Base-by-base conservation (phyloP, 1,140 invertebrate species). In the Atta colombica region DNA sequence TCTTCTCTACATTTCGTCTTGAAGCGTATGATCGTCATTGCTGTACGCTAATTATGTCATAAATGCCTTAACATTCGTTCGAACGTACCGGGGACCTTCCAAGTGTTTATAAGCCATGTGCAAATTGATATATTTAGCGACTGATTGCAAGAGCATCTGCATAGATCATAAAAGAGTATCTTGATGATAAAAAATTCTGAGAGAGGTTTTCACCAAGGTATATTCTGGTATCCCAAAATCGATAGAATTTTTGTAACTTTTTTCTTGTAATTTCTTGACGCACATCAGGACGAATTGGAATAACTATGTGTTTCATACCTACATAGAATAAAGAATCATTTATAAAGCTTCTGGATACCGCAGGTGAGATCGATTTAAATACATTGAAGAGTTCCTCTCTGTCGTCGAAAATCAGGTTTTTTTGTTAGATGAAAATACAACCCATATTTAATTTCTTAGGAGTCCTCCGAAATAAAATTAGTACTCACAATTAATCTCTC, bases 41-140 rank as follows among this genome's bases (percentile, higher is more conserved):
- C 8, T 53, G 63, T 21, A 68, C 21, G 8, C 31, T 55, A 80
- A 69, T 39, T 39, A 7, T 25, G 66, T 18, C 31, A 69, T n/a
- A 71, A 39, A 69, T 69, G 65, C 65, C 49, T 55, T 35, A 69
- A 81, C 49, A 81, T 81, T 58, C 75, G 75, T 16, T 39, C 25
- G 55, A 77, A 51, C 2, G 21, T 14, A 1, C n/a, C 21, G 8
- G 4, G 18, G 8, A 31, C 21, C 35, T 18, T 6, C 55, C 55
- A 45, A 3, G 39, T 51, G 25, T 28, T 63, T 63, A 28, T 63
- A 63, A 63, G 14, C 25, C 28, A 5, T 7, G 63, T 65, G 28
- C 14, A 65, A 65, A 35, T 65, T 65, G 16, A 35, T 14, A 65
- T 14, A 31, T 2, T 31, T 63, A 6, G 61, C 28, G 14, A 28